Evolutionary conservation across 2,113 vertebrate genomes (phyloP), one percentile per base, ranked within the genome.

Genomic region (Myanophis thanlyinensis): DNA sequence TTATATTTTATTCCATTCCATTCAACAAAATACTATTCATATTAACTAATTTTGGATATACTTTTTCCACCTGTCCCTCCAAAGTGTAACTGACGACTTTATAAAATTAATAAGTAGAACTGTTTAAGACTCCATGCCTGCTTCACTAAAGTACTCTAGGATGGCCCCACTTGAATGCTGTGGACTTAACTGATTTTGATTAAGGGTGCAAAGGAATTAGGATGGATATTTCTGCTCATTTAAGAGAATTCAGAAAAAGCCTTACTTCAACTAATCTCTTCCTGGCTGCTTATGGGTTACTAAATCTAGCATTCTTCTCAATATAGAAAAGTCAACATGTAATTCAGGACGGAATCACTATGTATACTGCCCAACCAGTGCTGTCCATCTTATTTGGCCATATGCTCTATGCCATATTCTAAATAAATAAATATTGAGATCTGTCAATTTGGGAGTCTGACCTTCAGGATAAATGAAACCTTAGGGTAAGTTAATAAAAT

Each of bases 31-130:
- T 49, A 15, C 23, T 86, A 27, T 25, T 25, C 46, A 46, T 86
- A n/a, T n/a, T n/a, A n/a, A n/a, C n/a, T n/a, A 87, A 47, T 87
- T 47, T 12, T 48, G 46, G 15, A 27, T 20, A 85, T n/a, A 56
- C 30, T 85, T 54, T 30, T 73, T 11, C 3, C 47, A 27, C 6
- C n/a, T 7, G 18, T 5, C 35, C 5, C 4, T 73, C 56, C 35
- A 73, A 73, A 80, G 15, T 59, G n/a, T 88, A n/a, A 20, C 35
- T 80, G 35, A 80, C 47, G 73, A 3, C n/a, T 25, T 52, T 46
- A 73, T 11, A 73, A 27, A 88, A 8, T 30, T 90, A 62, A 11
- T 49, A 95, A 94, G 93, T 0, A 13, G 46, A 91, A n/a, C 85
- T 4, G 73, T 85, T 90, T 94, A 48, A 46, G 88, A 51, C 88